Evolutionary conservation across 2,888 invertebrate genomes (phyloP), one percentile per base, ranked within the genome.

Genomic region (Ophion obscuratus): DNA sequence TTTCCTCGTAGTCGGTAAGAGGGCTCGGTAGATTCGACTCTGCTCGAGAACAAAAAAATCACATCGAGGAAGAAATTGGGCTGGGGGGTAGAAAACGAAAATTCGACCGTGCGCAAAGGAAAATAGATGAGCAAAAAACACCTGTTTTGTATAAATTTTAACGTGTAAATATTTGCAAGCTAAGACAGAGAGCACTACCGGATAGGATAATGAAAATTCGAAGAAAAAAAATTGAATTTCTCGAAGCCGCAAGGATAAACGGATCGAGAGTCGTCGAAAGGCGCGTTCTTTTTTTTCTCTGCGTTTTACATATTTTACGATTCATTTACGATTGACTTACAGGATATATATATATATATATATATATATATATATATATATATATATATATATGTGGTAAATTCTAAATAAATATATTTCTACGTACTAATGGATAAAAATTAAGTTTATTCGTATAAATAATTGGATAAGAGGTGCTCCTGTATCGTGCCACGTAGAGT

Each of bases 401-500:
- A 93, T 92, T 92, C 90, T 91, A 93, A 93, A 92, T 91, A 91
- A 91, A 91, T 94, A 92, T 93, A 92, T 93, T 93, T 94, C 92
- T 93, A 93, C 91, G 89, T 92, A 92, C 89, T 85, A 85, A 88
- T 86, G 84, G 89, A 87, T 87, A 88, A 90, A 88, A 87, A 75
- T 88, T 91, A 91, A 91, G 87, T 89, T 88, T 90, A 91, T 91
- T 88, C 89, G 88, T 87, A 91, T 92, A 92, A 92, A 91, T 91
- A 92, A 91, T 91, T 89, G 90, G 87, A 81, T 87, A 91, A 90
- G 90, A 91, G 90, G 89, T 91, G 92, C 88, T 89, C 77, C 87
- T 87, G 88, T 90, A 90, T 92, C 90, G 92, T 91, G 91, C 91
- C 90, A 90, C 89, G 89, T 90, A 91, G 82, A 90, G 89, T 91